Percentiles rank a stretch among this genome's conserved stretches.
Conservation (phyloP, 2,888 invertebrate genomes). For the Andrena praecox region DNA sequence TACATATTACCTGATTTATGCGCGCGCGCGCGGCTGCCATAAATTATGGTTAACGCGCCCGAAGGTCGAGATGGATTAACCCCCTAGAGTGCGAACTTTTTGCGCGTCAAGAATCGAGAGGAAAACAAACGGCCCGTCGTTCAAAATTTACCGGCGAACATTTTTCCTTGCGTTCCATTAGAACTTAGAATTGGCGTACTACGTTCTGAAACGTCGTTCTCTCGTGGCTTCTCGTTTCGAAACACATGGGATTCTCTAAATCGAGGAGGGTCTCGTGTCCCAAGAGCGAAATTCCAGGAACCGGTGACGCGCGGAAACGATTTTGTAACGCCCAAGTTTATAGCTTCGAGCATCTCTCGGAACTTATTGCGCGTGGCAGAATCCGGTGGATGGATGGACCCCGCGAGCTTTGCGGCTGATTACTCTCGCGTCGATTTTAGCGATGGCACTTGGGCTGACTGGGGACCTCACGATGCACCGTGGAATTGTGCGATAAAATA, state of each 20-base stretch:
- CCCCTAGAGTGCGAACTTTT: not conserved
- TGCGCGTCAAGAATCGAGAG: not conserved
- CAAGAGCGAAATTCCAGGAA: slow-evolving; percentile 41
- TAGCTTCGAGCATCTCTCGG: slow-evolving; percentile 61
- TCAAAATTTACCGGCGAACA: too few species aligned
- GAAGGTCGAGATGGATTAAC: slow-evolving; percentile 32
- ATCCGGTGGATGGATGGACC: slow-evolving; percentile 46
- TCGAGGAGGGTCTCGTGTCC: not conserved
- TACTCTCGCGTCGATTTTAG: slow-evolving; percentile 74
- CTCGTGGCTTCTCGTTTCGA: not conserved
- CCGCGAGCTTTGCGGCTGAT: slow-evolving; percentile 56
- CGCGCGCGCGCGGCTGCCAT: slow-evolving; percentile 19
- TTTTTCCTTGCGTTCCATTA: too few species aligned
- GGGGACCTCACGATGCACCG: slow-evolving; percentile 33
- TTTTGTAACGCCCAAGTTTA: slow-evolving; percentile 71
- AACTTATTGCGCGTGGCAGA: slow-evolving; percentile 38
- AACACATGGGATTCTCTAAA: not conserved
- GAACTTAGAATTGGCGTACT: too few species aligned
- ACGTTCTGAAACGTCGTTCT: too few species aligned
- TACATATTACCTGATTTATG: slow-evolving; percentile 39
- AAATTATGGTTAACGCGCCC: slow-evolving; percentile 34
- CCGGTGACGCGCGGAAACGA: slow-evolving; percentile 57
- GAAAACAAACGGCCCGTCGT: not conserved
- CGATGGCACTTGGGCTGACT: slow-evolving; percentile 64
- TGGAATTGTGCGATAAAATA: slow-evolving; percentile 32